Conservation (phyloP, 1,140 invertebrate genomes). For the Drosophila nebulosa region DNA sequence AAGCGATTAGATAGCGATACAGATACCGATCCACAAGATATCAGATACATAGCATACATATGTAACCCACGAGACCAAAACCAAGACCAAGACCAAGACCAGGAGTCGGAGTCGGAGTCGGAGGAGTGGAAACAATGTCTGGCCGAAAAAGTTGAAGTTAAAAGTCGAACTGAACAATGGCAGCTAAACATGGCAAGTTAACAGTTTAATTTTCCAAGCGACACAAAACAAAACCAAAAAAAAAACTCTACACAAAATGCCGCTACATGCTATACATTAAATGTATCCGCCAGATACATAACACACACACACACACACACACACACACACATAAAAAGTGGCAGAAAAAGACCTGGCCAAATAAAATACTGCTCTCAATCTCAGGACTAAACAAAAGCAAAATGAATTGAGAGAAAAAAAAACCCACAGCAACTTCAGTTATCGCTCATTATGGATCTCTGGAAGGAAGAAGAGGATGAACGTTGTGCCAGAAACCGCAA, state of each 20-base stretch:
- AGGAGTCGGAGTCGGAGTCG: background rate
- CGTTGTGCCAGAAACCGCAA: slow-evolving; percentile 9
- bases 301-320: slow-evolving; percentile 19
- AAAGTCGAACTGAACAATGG: slow-evolving; percentile 63
- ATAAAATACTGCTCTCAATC: slow-evolving; percentile 63
- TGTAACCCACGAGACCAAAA: slow-evolving; percentile 55
- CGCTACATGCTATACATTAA: slow-evolving; percentile 59
- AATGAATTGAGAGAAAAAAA: slow-evolving; percentile 4
- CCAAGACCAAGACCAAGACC: background rate
- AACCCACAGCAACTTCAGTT: slow-evolving; percentile 45
- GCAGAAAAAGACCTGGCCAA: slow-evolving; percentile 23
- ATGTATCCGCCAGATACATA: slow-evolving; percentile 67
- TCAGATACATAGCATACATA: slow-evolving; percentile 41
- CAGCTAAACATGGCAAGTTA: slow-evolving; percentile 79
- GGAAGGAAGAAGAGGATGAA: slow-evolving; percentile 64
- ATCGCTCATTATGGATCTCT: slow-evolving; percentile 75
- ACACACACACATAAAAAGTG: background rate
- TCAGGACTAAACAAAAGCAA: slow-evolving; percentile 74
- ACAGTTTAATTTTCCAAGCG: slow-evolving; percentile 75
- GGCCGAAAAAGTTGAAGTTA: slow-evolving; percentile 24
- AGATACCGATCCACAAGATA: slow-evolving; percentile 44
- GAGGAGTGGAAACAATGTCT: slow-evolving; percentile 58
- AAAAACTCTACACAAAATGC: slow-evolving; percentile 57
- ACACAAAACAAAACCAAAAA: slow-evolving; percentile 32
- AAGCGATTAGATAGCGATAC: slow-evolving; percentile 79